phyloP scores from a whole-genome alignment of 2,797 vertebrate species.

The Eutrigla gurnardus region DNA sequence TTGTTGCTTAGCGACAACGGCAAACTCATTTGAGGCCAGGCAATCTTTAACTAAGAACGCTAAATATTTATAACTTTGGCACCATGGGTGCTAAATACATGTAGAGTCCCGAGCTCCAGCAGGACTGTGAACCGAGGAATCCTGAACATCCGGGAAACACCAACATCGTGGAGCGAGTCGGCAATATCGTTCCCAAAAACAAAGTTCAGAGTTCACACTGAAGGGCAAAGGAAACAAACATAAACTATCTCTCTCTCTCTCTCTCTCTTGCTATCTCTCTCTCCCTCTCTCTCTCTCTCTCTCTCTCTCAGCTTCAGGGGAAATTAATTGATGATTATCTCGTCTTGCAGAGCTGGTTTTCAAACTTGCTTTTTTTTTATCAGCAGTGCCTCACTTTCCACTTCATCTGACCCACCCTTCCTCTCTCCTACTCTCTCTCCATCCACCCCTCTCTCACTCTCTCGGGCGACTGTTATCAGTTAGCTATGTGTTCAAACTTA shows the following conservation, averaged over 20 bases:
- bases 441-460: constrained; percentile 22
- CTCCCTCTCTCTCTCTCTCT: background rate
- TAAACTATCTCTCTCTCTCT: constrained; percentile 4
- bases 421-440: constrained; percentile 9
- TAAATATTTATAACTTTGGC: constrained; percentile 60
- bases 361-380: constrained; percentile 66
- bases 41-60: constrained; percentile 50
- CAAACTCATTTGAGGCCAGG: constrained; percentile 47
- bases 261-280: background rate
- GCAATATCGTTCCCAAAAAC: constrained; percentile 19
- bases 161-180: background rate
- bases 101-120: constrained; percentile 22
- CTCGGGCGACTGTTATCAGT: constrained; percentile 48
- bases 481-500: constrained; percentile 46
- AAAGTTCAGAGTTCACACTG: constrained; percentile 8
- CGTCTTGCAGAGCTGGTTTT: constrained; percentile 61
- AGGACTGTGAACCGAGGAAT: constrained; percentile 17
- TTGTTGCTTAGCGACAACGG: constrained; percentile 55
- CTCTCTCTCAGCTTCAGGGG: constrained; percentile 53
- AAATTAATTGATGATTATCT: constrained; percentile 78
- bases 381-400: constrained; percentile 49
- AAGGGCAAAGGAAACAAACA: constrained; percentile 11
- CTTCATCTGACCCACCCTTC: constrained; percentile 52
- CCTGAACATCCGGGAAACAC: constrained; percentile 2
- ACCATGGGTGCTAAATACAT: constrained; percentile 30